Evolutionary conservation across 2,113 vertebrate species (phyloP).

Genomic region (Gopherus flavomarginatus): DNA sequence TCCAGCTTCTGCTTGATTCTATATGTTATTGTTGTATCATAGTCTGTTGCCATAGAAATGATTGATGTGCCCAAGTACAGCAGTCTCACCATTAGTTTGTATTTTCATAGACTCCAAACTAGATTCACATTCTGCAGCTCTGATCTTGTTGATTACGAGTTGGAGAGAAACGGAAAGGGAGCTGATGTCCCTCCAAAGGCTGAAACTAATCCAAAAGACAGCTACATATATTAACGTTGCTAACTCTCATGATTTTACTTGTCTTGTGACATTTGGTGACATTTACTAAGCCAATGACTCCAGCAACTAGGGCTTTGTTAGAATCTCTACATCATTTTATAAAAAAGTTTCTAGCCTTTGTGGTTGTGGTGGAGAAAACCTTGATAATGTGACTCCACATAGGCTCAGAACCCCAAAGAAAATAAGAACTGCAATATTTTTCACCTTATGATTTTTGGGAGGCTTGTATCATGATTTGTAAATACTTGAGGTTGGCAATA

Average conservation of each 20-base stretch:
- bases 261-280: neutral
- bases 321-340: neutral
- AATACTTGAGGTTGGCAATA: neutral
- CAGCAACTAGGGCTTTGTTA: neutral
- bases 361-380: neutral
- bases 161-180: neutral
- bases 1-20: slow-evolving; percentile 9
- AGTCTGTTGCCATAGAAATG: slow-evolving; percentile 70
- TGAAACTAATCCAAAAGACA: slow-evolving; percentile 20
- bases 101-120: slow-evolving; percentile 19
- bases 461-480: neutral
- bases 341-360: neutral
- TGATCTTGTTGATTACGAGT: slow-evolving; percentile 26
- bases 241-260: neutral
- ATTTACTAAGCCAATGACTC: neutral
- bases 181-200: neutral
- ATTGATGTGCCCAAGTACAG: slow-evolving; percentile 48
- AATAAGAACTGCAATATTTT: neutral
- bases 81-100: slow-evolving; percentile 33
- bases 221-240: neutral
- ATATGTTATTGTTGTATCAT: slow-evolving; percentile 4
- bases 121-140: neutral
- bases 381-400: neutral
- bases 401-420: neutral
- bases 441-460: neutral